A percentile compares a stretch with the other conserved stretches of the same genome.
Conservation (phyloP, 2,888 invertebrate species). For the Trichopria drosophilae region DNA sequence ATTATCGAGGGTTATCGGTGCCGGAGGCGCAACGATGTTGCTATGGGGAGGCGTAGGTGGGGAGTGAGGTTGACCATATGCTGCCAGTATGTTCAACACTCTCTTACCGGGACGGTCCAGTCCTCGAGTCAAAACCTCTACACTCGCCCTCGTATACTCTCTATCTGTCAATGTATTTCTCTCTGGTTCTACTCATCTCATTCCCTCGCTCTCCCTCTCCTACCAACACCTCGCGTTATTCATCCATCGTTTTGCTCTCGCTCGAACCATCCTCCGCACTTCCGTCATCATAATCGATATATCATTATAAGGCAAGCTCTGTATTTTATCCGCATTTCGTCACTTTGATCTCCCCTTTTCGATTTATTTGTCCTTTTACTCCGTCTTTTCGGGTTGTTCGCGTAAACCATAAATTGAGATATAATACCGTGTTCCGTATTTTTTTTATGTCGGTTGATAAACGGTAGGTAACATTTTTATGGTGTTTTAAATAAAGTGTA, state of each 20-base stretch:
- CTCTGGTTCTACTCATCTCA: conserved; percentile 27
- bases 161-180: too few relatives aligned
- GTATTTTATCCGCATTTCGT: conserved; percentile 40
- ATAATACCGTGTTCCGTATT: too few relatives aligned
- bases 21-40: too few relatives aligned
- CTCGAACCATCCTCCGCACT: too few relatives aligned
- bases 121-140: conserved; percentile 39
- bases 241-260: conserved; percentile 35
- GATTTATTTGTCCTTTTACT: background rate
- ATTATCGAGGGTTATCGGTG: conserved; percentile 51
- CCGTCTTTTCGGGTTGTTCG: background rate
- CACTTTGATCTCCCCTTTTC: conserved; percentile 7
- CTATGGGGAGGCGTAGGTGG: conserved; percentile 20
- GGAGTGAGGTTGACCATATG: conserved; percentile 45
- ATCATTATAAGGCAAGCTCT: conserved; percentile 48
- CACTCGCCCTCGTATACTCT: too few relatives aligned
- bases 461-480: too few relatives aligned
- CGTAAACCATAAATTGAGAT: background rate
- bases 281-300: conserved; percentile 54
- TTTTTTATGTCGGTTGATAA: too few relatives aligned
- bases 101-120: conserved; percentile 49
- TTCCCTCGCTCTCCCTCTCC: conserved; percentile 15
- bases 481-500: too few relatives aligned
- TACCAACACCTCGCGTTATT: conserved; percentile 25
- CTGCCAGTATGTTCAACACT: conserved; percentile 51